Percentiles rank a stretch among this genome's conserved stretches.
Evolutionary conservation across 2,888 invertebrate genomes (phyloP).

Genomic region (Shargacucullia verbasci): DNA sequence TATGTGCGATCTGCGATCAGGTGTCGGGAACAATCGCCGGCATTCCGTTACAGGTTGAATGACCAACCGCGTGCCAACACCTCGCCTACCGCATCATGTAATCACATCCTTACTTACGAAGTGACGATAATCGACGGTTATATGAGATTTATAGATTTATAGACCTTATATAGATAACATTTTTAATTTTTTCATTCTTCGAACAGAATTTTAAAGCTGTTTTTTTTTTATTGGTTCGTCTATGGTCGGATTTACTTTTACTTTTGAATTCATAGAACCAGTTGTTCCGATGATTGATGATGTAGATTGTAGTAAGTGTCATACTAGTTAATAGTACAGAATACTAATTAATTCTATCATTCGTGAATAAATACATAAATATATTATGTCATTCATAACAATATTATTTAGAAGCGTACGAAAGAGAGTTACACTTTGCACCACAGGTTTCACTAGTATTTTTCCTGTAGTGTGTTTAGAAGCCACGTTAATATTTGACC

Average conservation of each 20-base stretch:
- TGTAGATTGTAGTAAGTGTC: constrained; percentile 5
- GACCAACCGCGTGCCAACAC: constrained; percentile 62
- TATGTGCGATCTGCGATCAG: constrained; percentile 47
- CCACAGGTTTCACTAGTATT: no score
- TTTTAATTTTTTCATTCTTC: not conserved
- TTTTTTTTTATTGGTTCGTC: constrained; percentile 13
- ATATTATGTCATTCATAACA: constrained; percentile 5
- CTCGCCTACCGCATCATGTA: constrained; percentile 47
- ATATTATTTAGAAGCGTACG: no score
- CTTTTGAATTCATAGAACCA: constrained; percentile 36
- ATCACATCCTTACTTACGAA: constrained; percentile 54
- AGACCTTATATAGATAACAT: no score
- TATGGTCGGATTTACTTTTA: constrained; percentile 33
- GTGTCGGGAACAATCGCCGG: constrained; percentile 49
- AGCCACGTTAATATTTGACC: no score
- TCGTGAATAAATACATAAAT: not conserved
- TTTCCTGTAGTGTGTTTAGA: no score
- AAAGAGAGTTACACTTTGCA: no score
- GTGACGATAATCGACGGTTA: constrained; percentile 28
- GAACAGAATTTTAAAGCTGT: constrained; percentile 1
- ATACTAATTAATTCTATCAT: constrained; percentile 20
- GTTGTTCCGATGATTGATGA: constrained; percentile 17
- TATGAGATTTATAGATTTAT: constrained; percentile 12
- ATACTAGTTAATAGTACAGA: constrained; percentile 8
- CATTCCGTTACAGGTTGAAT: constrained; percentile 68